Base-by-base conservation (phyloP, 2,888 invertebrate genomes). In the Toxonevra muliebris region DNA sequence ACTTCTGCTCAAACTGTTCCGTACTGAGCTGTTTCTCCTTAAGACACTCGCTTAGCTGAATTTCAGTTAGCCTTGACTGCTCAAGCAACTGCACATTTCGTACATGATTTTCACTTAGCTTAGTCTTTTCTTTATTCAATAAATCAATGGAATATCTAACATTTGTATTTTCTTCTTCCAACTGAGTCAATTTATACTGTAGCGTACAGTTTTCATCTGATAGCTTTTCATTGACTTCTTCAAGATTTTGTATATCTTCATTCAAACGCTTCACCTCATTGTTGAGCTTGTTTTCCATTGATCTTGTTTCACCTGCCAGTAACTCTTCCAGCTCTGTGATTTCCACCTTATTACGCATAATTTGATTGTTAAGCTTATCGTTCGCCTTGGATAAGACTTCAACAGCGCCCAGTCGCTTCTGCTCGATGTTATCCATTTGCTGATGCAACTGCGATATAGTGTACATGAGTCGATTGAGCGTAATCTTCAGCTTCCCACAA, bases 261-360 rank as follows among this genome's bases (percentile, higher is more conserved):
- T 73, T 69, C 4, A 79, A 65, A 9, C 73, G 74, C n/a, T 72
- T 69, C 0, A 75, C 64, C 41, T 76, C 73, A n/a, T 71, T 71
- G 1, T 52, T 58, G 7, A 74, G 53, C 48, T 71, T 68, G 13
- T 65, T 75, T 40, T 71, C 70, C 4, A 68, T 15, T 12, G 71
- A 66, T 50, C 68, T 17, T 1, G 66, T 67, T 42, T 75, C 74
- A 12, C 55, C 66, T 19, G 69, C 54, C 2, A 76, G n/a, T 50
- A 73, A 58, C n/a, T 75, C 70, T 15, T 72, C 68, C n/a, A 75
- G 40, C 19, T 75, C 72, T 0, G 52, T 53, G 2, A 74, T 52
- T 42, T 68, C 60, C 11, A 65, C 65, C 52, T 72, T 67, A 19
- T 71, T 65, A 9, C 43, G 57, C 8, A 20, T 66, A 19, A 73